These are phyloP conservation scores for Gymnocheta viridis DNA, from an alignment of 2,888 invertebrate genomes.

Conservation along the genomic window DNA sequence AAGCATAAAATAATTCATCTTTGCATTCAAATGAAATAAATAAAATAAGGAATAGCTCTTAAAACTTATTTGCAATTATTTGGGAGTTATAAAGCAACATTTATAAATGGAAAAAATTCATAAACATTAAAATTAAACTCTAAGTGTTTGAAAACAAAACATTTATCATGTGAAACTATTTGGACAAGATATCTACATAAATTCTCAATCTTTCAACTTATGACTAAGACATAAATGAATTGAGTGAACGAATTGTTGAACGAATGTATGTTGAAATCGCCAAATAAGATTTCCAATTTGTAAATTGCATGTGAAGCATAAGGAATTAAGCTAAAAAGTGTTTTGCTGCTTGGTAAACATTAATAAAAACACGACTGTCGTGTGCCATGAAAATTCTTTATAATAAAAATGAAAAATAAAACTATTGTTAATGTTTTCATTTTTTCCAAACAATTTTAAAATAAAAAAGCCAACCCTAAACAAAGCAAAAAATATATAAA, in stretches of 20 bases:
- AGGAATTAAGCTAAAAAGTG: background rate
- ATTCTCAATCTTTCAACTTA: background rate
- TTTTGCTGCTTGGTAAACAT: background rate
- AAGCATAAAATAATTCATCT: constrained; percentile 25
- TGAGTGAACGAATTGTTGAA: background rate
- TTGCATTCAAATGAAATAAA: constrained; percentile 1
- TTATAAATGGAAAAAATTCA: background rate
- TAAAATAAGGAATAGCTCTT: no score
- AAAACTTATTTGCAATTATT: no score
- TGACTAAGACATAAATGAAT: constrained; percentile 18
- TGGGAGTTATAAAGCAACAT: no score
- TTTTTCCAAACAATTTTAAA: background rate
- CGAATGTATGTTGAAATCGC: background rate
- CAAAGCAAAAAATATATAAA: background rate
- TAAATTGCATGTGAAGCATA: background rate
- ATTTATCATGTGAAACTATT: constrained; percentile 23
- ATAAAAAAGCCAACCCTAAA: background rate
- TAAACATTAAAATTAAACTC: constrained; percentile 4
- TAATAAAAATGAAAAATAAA: constrained; percentile 13
- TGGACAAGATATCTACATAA: background rate
- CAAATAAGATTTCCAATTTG: background rate
- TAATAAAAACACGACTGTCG: constrained; percentile 57
- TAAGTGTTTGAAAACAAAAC: background rate
- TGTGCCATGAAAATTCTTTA: constrained; percentile 56
- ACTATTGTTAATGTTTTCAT: constrained; percentile 14